Percentiles rank a stretch among this genome's conserved stretches.
Conservation (phyloP, 2,888 invertebrate species). For the Mythimna loreyi region DNA sequence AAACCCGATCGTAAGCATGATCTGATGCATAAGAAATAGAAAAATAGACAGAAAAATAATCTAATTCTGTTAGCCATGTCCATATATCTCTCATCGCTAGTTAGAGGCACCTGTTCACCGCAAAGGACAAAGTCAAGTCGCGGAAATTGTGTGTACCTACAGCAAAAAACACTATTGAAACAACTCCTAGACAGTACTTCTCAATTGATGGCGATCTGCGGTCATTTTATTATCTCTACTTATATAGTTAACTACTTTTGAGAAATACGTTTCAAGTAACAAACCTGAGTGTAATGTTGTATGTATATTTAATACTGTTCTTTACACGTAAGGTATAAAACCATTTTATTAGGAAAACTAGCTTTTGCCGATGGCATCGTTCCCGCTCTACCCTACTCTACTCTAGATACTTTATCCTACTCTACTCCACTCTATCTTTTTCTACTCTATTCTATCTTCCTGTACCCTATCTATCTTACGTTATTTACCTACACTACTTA, state of each 20-base stretch:
- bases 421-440: too few relatives aligned
- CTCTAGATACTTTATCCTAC: too few relatives aligned
- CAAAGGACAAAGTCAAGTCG: slow-evolving; percentile 75
- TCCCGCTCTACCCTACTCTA: too few relatives aligned
- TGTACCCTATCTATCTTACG: too few relatives aligned
- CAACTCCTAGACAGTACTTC: slow-evolving; percentile 56
- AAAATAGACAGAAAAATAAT: not conserved
- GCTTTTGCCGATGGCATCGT: too few relatives aligned
- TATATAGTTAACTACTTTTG: not conserved
- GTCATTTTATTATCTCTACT: slow-evolving; percentile 16
- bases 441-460: too few relatives aligned
- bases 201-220: slow-evolving; percentile 39
- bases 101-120: slow-evolving; percentile 73
- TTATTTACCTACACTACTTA: too few relatives aligned
- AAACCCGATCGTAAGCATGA: too few relatives aligned
- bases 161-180: slow-evolving; percentile 77
- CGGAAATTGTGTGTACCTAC: slow-evolving; percentile 73
- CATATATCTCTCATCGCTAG: slow-evolving; percentile 54
- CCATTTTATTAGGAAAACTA: not conserved
- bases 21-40: not conserved
- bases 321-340: not conserved
- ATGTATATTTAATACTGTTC: not conserved
- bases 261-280: not conserved
- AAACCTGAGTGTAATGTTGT: not conserved
- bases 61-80: slow-evolving; percentile 43